Evolutionary conservation across 2,888 invertebrate genomes (phyloP).

Genomic region (Steinernema hermaphroditum): DNA sequence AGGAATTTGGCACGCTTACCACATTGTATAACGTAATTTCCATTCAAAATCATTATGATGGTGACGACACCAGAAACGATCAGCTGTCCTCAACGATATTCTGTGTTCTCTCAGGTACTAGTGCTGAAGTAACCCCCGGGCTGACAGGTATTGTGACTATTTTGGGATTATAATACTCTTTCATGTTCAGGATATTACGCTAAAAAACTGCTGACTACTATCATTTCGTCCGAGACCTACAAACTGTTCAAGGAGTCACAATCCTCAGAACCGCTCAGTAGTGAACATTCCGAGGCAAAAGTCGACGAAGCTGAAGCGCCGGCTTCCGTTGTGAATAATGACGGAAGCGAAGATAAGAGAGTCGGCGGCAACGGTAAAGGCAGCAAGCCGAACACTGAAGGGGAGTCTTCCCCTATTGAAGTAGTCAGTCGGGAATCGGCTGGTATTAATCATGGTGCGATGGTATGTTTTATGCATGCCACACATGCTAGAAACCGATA

Average conservation of each 20-base stretch:
- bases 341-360: neutral
- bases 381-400: no score
- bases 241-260: no score
- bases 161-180: neutral
- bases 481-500: no score
- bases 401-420: no score
- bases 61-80: neutral
- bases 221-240: neutral
- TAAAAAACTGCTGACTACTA: neutral
- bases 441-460: no score
- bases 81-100: neutral
- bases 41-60: no score
- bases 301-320: neutral
- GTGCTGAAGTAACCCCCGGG: neutral
- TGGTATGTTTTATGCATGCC: no score
- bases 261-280: no score
- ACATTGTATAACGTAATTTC: neutral
- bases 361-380: neutral
- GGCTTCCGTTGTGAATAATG: neutral
- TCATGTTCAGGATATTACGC: neutral
- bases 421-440: no score
- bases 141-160: neutral
- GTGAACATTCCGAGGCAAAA: neutral
- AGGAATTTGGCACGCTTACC: neutral
- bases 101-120: neutral